Conservation (phyloP, 2,888 invertebrate species). For the Ephialtes manifestator region DNA sequence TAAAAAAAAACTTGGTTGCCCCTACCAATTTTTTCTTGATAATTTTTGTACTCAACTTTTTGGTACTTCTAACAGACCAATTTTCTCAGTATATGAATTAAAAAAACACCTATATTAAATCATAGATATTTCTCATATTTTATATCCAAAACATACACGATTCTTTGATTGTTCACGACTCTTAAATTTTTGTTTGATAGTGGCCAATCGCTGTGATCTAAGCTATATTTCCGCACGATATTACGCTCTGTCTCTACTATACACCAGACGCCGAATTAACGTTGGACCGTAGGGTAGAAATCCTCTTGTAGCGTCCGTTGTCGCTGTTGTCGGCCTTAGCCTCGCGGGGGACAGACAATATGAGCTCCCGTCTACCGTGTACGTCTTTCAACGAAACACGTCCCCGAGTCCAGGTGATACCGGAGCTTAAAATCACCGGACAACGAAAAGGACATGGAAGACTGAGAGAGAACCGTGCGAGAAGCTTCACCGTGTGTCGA, state of each 20-base stretch:
- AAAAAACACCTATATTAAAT: too few species aligned
- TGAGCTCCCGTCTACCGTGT: conserved; percentile 49
- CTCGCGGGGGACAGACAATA: conserved; percentile 33
- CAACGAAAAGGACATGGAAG: conserved; percentile 9
- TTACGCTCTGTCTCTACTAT: conserved; percentile 67
- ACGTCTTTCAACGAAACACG: conserved; percentile 53
- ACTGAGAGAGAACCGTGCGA: conserved; percentile 21
- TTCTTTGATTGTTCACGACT: background rate
- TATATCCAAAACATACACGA: too few species aligned
- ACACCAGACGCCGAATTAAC: conserved; percentile 74
- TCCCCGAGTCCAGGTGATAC: conserved; percentile 19
- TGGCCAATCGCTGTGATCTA: conserved; percentile 30
- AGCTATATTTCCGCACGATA: background rate
- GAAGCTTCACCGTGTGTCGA: conserved; percentile 20
- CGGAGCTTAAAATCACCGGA: conserved; percentile 54
- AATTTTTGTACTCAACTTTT: too few species aligned
- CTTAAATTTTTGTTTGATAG: background rate
- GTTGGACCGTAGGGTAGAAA: conserved; percentile 71
- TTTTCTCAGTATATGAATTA: too few species aligned
- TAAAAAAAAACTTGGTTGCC: too few species aligned
- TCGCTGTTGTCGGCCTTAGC: conserved; percentile 70
- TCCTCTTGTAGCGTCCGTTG: conserved; percentile 61
- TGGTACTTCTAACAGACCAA: too few species aligned
- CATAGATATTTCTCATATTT: too few species aligned
- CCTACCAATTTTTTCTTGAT: too few species aligned